phyloP scores from a whole-genome alignment of 2,888 invertebrate species.

The Conomelus anceps region DNA sequence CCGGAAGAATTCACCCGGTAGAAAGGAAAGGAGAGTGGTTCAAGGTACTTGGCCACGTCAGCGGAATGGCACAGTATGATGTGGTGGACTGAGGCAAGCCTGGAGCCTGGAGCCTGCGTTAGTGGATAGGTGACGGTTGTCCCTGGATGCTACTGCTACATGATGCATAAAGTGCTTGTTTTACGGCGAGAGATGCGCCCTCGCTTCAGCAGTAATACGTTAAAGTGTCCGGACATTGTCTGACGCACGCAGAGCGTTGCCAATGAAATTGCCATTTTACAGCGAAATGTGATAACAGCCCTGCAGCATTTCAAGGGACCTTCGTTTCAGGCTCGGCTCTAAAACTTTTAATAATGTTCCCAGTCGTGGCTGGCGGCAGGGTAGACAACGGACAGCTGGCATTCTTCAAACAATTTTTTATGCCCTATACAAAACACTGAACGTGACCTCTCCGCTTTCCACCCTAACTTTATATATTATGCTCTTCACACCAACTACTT shows the following conservation, averaged over 20 bases:
- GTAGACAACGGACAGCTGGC: background rate
- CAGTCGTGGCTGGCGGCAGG: background rate
- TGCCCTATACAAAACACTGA: background rate
- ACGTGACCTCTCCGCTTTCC: background rate
- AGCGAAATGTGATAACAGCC: background rate
- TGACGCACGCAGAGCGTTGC: background rate
- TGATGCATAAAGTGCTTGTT: background rate
- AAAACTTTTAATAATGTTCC: background rate
- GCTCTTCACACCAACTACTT: background rate
- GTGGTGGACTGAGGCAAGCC: background rate
- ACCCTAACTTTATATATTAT: background rate
- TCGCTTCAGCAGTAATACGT: background rate
- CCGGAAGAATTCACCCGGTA: background rate
- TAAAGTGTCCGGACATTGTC: background rate
- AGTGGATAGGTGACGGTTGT: background rate
- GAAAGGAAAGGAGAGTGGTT: background rate
- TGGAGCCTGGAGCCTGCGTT: background rate
- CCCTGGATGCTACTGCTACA: background rate
- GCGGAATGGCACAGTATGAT: too few species aligned
- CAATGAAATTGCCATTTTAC: background rate
- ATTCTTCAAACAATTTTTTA: background rate
- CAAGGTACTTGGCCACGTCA: background rate
- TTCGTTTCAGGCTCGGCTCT: background rate
- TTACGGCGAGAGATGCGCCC: background rate
- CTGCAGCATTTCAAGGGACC: background rate